A percentile compares a stretch with the other conserved stretches of the same genome.
Evolutionary conservation across 2,888 invertebrate genomes (phyloP).

Genomic region (Heliconius sara): DNA sequence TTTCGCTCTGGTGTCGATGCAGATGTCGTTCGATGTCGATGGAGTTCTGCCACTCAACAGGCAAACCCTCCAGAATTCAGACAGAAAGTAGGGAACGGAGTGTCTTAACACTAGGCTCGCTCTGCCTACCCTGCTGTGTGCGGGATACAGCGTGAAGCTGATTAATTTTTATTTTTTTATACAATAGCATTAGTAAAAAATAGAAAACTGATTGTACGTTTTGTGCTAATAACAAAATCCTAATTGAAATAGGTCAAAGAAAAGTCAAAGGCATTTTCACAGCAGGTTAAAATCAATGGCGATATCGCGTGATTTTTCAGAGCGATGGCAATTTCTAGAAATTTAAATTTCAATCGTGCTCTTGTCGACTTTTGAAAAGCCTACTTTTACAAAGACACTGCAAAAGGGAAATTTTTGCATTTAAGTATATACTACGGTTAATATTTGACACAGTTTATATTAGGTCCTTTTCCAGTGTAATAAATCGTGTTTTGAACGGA

Average conservation of each 20-base stretch:
- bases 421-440: not conserved
- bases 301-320: slow-evolving; percentile 19
- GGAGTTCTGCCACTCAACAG: no score
- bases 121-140: no score
- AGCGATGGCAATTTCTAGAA: slow-evolving; percentile 19
- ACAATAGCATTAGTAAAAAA: not conserved
- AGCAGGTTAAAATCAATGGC: slow-evolving; percentile 26
- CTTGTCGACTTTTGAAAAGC: slow-evolving; percentile 17
- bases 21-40: no score
- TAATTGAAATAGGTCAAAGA: slow-evolving; percentile 28
- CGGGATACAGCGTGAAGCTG: no score
- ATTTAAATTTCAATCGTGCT: slow-evolving; percentile 30
- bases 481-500: no score
- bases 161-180: no score
- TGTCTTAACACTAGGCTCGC: no score
- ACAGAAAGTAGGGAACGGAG: no score
- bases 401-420: not conserved
- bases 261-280: slow-evolving; percentile 23
- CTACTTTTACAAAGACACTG: not conserved
- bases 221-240: slow-evolving; percentile 20
- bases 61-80: no score
- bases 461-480: no score
- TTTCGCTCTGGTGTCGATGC: no score
- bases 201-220: not conserved
- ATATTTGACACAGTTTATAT: no score